Evolutionary conservation across 2,113 vertebrate genomes (phyloP), one percentile per base, ranked within the genome.

Genomic region (Peromyscus polionotus): DNA sequence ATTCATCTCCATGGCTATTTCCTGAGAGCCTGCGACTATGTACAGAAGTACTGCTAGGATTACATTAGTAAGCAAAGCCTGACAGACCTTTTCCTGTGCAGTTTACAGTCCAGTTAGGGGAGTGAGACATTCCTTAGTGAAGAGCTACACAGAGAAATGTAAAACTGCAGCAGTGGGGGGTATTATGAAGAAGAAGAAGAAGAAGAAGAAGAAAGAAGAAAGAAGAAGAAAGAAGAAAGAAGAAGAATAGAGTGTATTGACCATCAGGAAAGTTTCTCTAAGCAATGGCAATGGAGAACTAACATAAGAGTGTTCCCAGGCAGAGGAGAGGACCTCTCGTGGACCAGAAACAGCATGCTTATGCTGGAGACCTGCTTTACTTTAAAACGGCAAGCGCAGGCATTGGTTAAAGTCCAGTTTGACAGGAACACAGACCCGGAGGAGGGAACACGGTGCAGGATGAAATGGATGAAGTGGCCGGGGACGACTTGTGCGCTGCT

Each of bases 1-100:
- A 14, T 54, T 93, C 42, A 17, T 73, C 95, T 31, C 92, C 67
- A 28, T 94, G 73, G 70, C 20, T 88, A 81, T 45, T 85, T 96
- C 61, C 3, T 67, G 51, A 81, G 72, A 91, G 75, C 5, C 19
- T 45, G 42, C 42, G 42, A 26, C 39, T 51, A 0, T 90, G 31
- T 79, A 26, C 10, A 59, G 48, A 16, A 20, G 59, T 93, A 96
- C 80, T 91, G 73, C 39, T 83, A 83, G 68, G 10, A 17, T 75
- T 80, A 61, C 16, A 80, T 7, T 85, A 65, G 3, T 81, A 83
- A 95, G 24, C 80, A 90, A 76, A 94, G 70, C 42, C 45, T 36
- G 20, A 19, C 0, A 39, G 73, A 22, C 10, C 7, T 89, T 36
- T 85, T 16, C 13, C 51, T 42, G 14, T 26, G 73, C 16, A 33